Percentiles rank a stretch among this genome's conserved stretches.
Evolutionary conservation across 2,888 invertebrate genomes (phyloP).

Genomic region (Neoascia interrupta): DNA sequence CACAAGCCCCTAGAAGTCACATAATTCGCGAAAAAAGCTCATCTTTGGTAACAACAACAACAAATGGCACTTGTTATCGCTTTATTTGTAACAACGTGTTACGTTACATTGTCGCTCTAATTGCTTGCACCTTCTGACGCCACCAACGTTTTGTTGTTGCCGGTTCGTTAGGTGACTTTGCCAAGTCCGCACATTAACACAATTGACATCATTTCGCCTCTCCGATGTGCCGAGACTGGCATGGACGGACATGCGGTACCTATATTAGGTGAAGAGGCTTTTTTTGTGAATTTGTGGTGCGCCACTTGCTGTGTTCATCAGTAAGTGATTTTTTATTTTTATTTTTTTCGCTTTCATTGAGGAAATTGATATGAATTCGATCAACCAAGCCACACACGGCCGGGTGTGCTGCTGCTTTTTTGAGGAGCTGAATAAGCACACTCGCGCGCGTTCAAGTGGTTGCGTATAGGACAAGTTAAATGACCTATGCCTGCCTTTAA

Average conservation of each 20-base stretch:
- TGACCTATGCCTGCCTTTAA: slow-evolving; percentile 26
- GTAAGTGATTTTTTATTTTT: no score
- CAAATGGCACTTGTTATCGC: slow-evolving; percentile 1
- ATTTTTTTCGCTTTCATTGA: slow-evolving; percentile 28
- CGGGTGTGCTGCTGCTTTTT: no score
- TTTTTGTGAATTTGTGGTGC: no score
- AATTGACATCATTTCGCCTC: slow-evolving; percentile 26
- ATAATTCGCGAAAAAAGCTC: neutral
- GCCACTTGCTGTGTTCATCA: no score
- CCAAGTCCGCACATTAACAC: neutral
- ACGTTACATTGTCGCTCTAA: slow-evolving; percentile 35
- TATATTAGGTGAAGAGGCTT: no score
- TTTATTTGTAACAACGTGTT: slow-evolving; percentile 23
- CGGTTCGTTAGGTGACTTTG: slow-evolving; percentile 1
- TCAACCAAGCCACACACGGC: no score
- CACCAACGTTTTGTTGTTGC: neutral
- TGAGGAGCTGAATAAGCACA: neutral
- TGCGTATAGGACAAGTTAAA: slow-evolving; percentile 46
- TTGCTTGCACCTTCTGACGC: slow-evolving; percentile 18
- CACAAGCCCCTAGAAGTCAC: neutral
- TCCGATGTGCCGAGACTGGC: slow-evolving; percentile 7
- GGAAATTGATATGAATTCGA: slow-evolving; percentile 51
- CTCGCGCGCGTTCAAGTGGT: neutral
- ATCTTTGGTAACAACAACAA: neutral
- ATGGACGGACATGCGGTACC: no score